These are phyloP conservation scores for Hycleus cichorii DNA, from an alignment of 1,140 invertebrate species.

Conservation along the genomic window DNA sequence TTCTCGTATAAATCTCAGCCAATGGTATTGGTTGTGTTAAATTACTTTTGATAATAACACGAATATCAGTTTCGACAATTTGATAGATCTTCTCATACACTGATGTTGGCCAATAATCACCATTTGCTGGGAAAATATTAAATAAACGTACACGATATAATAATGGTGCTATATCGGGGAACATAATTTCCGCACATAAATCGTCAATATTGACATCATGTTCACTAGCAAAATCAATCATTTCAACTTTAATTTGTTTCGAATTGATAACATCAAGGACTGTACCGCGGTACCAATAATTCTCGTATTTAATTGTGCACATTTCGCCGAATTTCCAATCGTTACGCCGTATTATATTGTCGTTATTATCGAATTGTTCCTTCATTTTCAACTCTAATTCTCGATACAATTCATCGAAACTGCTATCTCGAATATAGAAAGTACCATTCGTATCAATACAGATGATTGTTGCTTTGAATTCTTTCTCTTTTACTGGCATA, in stretches of 20 bases:
- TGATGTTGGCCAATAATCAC: constrained; percentile 21
- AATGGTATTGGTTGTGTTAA: neutral
- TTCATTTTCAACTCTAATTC: neutral
- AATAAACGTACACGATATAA: constrained; percentile 43
- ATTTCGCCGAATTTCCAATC: constrained; percentile 20
- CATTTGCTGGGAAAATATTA: constrained; percentile 40
- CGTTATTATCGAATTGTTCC: neutral
- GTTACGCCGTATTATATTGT: neutral
- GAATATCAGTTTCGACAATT: neutral
- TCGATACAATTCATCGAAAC: neutral
- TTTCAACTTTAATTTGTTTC: constrained; percentile 45
- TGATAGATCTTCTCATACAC: constrained; percentile 18
- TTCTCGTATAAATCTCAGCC: neutral
- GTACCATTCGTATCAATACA: constrained; percentile 24
- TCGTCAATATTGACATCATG: constrained; percentile 45
- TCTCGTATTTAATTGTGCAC: constrained; percentile 40
- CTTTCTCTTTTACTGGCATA: constrained; percentile 9
- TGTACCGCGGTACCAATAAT: constrained; percentile 54
- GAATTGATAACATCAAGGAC: constrained; percentile 41
- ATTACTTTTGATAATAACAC: constrained; percentile 10
- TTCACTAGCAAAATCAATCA: constrained; percentile 58
- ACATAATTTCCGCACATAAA: constrained; percentile 51
- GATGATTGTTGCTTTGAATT: constrained; percentile 19
- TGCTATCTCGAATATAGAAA: constrained; percentile 17
- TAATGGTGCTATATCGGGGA: constrained; percentile 52